Evolutionary conservation across 2,113 vertebrate genomes (phyloP), one percentile per base, ranked within the genome.

Genomic region (Stomatorhinus ivindoensis): DNA sequence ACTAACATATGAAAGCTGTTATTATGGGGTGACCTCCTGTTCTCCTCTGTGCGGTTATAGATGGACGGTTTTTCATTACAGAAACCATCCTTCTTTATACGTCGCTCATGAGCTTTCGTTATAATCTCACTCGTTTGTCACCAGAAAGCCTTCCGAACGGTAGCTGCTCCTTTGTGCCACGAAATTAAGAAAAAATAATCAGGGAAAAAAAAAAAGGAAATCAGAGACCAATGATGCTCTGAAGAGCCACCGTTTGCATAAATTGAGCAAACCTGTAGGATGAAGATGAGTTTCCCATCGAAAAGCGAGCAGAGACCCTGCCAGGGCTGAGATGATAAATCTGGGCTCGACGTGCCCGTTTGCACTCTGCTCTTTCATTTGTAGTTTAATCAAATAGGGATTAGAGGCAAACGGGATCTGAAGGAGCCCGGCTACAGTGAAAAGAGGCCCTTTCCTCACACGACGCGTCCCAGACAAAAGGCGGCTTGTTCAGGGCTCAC

Each of bases 351-450:
- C 35, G 35, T 35, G 13, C 5, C 17, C 73, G 73, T 42, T 80
- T 42, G 13, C 73, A 42, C 73, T 6, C 0, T 7, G 31, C 73
- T 80, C 35, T 19, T 80, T 80, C 31, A 80, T 80, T 80, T 80
- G 73, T 42, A 80, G 31, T 80, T 80, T 80, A 80, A 80, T 80
- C 73, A 80, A 80, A 80, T 80, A 42, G 73, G 73, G 73, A 80
- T 80, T 80, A 80, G 73, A 42, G 6, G 73, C 73, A 19, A 80
- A 42, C 35, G 6, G 73, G 73, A 80, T 35, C 35, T 80, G 15
- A 80, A 39, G 73, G 73, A 69, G 73, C 73, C 73, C 31, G 1
- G 35, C 73, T 80, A 80, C 35, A 80, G 31, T 5, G 73, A 80
- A 42, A 76, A 80, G 61, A 80, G 35, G 35, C 73, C 73, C 73